Evolutionary conservation across 2,888 invertebrate species (phyloP), one percentile per base, ranked within the genome.

Genomic region (Carpatolechia fugitivella): DNA sequence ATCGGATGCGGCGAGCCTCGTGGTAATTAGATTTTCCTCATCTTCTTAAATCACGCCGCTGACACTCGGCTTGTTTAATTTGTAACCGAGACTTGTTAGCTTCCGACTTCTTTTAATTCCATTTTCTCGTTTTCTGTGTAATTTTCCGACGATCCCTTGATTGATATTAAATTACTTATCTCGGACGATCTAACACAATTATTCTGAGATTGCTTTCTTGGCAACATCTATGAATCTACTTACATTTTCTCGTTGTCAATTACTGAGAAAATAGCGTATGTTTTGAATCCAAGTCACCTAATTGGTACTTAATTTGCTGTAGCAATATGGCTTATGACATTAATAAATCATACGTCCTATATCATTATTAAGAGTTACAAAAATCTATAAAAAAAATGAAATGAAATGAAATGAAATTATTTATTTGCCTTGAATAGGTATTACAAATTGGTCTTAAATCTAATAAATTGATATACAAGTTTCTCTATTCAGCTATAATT

Each of bases 81-180:
- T 89, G 90, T 86, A 89, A 89, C 81, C 83, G 88, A 88, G 82
- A 84, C 86, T 85, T 85, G 84, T 87, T 89, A 85, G 82, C 82
- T 78, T 77, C 78, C 74, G 76, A 72, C 75, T 81, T 78, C 77
- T 78, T 82, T 81, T 82, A 84, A 85, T 85, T 83, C 77, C 60
- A 81, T 86, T 85, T 77, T 76, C 77, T 76, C 78, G 70, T 75
- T 69, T 66, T 67, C 63, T 58, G 64, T 70, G 66, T 69, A 71
- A 77, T 76, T 76, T 76, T 72, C 70, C 70, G 62, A 68, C 64
- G 66, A 68, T 64, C 69, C 59, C 66, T 69, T 81, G 78, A 84
- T 82, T 82, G 78, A 76, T 83, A 83, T 82, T 77, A 72, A 82
- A 83, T 82, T 78, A 74, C 55, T 35, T 14, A 46, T 36, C 47